Evolutionary conservation across 2,888 invertebrate genomes (phyloP), one percentile per base, ranked within the genome.

Genomic region (Acanthoscelides obtectus): DNA sequence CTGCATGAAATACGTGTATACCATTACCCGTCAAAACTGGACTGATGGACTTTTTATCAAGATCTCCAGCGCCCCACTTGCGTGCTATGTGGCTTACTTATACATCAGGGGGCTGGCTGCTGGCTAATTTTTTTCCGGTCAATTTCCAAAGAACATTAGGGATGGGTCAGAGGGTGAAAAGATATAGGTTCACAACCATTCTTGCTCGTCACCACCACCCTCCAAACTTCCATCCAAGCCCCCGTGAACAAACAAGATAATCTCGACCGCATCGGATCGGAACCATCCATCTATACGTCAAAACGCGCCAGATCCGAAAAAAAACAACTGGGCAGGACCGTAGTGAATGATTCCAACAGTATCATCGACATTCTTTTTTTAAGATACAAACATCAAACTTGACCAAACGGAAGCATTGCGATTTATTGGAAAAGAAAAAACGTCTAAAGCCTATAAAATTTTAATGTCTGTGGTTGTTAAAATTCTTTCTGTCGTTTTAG

Each of bases 291-390:
- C 45, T 45, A 45, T 45, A 6, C 45, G 45, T 45, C 45, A 45
- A 45, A 45, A 45, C 45, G 45, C 45, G 45, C 12, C 12, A 45
- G 45, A 45, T 17, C 3, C 5, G 45, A 45, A 45, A 45, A 45
- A 45, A 45, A 45, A 45, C 45, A 45, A 45, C 45, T 45, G 12
- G 17, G 17, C 45, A 45, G 45, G 45, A 45, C 45, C 45, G 45
- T 45, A 45, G 1, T 12, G 69, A 69, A 69, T 20, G 17, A 20
- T 69, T 69, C 63, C n/a, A 20, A 69, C 27, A 22, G 63, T 69
- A 27, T 69, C 27, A 27, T 69, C 12, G 63, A 69, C 63, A 63
- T 69, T 69, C 69, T 63, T 69, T 69, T 63, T 69, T 69, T 25
- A 22, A 45, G 63, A 69, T 27, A 45, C 19, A 69, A 63, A 69